A percentile compares a stretch with the other conserved stretches of the same genome.
phyloP scores from a whole-genome alignment of 2,888 invertebrate genomes.

The Drosophila seclusa region DNA sequence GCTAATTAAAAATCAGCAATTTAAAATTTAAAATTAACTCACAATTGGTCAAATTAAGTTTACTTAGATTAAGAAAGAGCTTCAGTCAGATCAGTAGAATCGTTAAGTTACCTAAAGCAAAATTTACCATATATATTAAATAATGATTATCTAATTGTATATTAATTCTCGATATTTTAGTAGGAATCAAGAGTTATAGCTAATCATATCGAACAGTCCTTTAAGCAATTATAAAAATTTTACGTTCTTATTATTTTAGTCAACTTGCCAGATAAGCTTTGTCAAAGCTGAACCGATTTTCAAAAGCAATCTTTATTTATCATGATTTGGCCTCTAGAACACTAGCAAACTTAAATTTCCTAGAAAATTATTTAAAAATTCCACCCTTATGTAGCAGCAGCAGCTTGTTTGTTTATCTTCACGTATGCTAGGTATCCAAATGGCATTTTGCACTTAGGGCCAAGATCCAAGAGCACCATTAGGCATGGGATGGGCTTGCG shows the following conservation, averaged over 20 bases:
- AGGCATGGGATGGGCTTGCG: constrained; percentile 18
- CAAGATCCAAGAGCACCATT: constrained; percentile 52
- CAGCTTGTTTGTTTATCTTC: not conserved
- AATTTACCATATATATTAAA: not conserved
- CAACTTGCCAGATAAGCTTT: not conserved
- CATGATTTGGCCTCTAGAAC: not conserved
- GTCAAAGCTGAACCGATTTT: not conserved
- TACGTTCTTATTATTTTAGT: not conserved
- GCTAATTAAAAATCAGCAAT: not conserved
- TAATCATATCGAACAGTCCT: not conserved
- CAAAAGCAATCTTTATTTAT: not conserved
- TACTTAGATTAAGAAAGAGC: not conserved
- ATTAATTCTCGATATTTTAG: not conserved
- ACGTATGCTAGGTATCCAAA: not conserved
- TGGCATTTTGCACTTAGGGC: constrained; percentile 32
- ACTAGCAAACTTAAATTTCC: too few species aligned
- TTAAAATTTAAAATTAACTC: not conserved
- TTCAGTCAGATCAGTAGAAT: not conserved
- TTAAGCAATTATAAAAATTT: not conserved
- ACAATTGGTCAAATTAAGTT: not conserved
- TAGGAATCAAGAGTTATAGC: not conserved
- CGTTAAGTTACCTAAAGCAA: not conserved
- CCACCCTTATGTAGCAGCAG: not conserved
- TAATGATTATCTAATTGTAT: not conserved
- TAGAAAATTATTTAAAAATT: not conserved